Evolutionary conservation across 2,888 invertebrate genomes (phyloP).

Genomic region (Spodoptera picta): DNA sequence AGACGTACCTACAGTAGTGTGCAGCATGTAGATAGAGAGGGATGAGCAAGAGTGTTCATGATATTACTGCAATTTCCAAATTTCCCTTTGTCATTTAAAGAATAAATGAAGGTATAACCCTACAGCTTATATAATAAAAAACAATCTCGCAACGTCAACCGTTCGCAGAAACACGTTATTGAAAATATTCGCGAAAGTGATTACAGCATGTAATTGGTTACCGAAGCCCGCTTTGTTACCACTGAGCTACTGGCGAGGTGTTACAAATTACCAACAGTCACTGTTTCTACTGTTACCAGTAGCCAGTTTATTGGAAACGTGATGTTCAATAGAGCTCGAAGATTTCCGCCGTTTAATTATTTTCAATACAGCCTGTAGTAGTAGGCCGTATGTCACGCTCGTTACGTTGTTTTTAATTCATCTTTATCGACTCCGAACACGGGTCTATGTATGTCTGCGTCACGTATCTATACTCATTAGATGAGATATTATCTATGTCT

Average conservation of each 20-base stretch:
- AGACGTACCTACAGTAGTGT: too few species aligned
- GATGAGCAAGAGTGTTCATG: too few species aligned
- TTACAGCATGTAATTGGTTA: conserved; percentile 44
- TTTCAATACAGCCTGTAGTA: conserved; percentile 30
- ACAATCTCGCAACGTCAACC: neutral
- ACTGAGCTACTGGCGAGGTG: conserved; percentile 25
- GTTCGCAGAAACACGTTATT: conserved; percentile 16
- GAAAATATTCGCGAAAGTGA: conserved; percentile 29
- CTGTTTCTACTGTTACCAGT: conserved; percentile 9
- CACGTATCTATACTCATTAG: too few species aligned
- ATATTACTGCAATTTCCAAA: too few species aligned
- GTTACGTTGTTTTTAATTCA: conserved; percentile 12
- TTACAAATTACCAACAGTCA: conserved; percentile 16
- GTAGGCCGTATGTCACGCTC: neutral
- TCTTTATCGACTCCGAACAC: neutral
- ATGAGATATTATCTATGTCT: too few species aligned
- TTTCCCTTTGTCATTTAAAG: neutral
- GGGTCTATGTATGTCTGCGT: too few species aligned
- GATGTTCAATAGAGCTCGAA: conserved; percentile 36
- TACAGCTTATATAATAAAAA: neutral
- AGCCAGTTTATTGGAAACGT: conserved; percentile 48
- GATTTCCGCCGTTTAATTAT: conserved; percentile 47
- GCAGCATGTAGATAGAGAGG: too few species aligned
- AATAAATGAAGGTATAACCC: neutral
- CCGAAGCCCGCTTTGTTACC: conserved; percentile 28